These are phyloP conservation scores for Trigoniulus corallinus DNA, from an alignment of 1,140 invertebrate species.

Conservation along the genomic window DNA sequence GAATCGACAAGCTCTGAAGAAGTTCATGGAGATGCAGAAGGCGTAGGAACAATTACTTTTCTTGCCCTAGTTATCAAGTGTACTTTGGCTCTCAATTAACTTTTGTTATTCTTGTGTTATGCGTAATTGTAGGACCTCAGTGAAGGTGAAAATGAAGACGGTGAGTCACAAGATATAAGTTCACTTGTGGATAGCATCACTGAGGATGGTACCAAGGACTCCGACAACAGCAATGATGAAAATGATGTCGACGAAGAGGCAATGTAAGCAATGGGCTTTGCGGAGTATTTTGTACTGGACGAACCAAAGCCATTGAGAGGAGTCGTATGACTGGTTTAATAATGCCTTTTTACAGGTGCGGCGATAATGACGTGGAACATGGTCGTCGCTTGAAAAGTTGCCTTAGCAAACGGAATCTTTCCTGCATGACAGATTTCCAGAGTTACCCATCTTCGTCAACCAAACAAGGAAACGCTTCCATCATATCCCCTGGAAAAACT, in stretches of 20 bases:
- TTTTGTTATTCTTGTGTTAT: conserved; percentile 20
- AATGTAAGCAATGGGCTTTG: too few species aligned
- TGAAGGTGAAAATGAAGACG: conserved; percentile 35
- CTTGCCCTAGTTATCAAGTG: conserved; percentile 3
- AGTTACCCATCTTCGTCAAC: too few species aligned
- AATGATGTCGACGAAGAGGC: conserved; percentile 69
- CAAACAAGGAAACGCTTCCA: background rate
- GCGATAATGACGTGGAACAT: background rate
- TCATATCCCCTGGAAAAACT: too few species aligned
- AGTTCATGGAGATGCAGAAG: background rate
- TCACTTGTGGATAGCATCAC: conserved; percentile 15
- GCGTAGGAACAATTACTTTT: conserved; percentile 6
- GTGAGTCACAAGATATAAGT: conserved; percentile 4
- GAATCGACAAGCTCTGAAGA: conserved; percentile 7
- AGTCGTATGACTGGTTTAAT: too few species aligned
- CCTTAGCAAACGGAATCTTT: too few species aligned
- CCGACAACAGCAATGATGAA: conserved; percentile 44
- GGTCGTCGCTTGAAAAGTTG: too few species aligned
- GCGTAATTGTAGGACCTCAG: conserved; percentile 42
- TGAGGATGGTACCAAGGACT: conserved; percentile 17
- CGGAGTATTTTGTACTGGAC: too few species aligned
- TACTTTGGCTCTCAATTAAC: background rate
- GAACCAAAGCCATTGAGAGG: too few species aligned
- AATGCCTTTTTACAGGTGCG: background rate
- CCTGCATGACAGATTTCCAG: too few species aligned